A percentile compares a stretch with the other conserved stretches of the same genome.
phyloP scores from a whole-genome alignment of 1,140 invertebrate species.

The Laodelphax striatellus region DNA sequence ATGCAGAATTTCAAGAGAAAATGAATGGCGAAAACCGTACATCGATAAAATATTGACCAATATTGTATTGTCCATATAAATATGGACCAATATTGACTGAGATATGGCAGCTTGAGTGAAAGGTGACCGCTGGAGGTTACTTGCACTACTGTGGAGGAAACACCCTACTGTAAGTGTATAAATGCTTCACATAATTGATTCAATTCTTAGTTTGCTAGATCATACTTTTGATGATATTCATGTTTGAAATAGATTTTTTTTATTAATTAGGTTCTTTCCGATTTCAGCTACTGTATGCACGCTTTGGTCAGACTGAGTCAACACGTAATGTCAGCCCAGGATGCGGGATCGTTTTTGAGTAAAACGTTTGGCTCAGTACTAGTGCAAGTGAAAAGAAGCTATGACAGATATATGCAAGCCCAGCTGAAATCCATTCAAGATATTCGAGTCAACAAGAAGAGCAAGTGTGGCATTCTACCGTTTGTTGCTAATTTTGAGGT shows the following conservation, averaged over 20 bases:
- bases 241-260: constrained; percentile 6
- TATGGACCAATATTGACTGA: too few relatives aligned
- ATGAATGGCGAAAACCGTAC: too few relatives aligned
- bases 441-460: constrained; percentile 52
- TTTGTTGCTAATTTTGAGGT: constrained; percentile 85
- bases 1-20: too few relatives aligned
- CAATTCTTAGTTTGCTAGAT: not conserved
- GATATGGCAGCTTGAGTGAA: too few relatives aligned
- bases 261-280: too few relatives aligned
- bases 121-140: too few relatives aligned
- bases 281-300: constrained; percentile 79
- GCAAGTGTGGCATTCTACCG: constrained; percentile 83
- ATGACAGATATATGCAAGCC: constrained; percentile 85
- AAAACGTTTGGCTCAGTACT: constrained; percentile 80
- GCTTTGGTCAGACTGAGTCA: constrained; percentile 78
- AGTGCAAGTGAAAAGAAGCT: constrained; percentile 87
- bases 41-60: too few relatives aligned
- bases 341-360: constrained; percentile 81
- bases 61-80: too few relatives aligned
- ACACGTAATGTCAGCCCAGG: constrained; percentile 82
- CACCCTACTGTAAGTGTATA: too few relatives aligned
- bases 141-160: not conserved
- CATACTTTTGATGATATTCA: constrained; percentile 6
- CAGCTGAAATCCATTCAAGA: constrained; percentile 77
- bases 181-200: too few relatives aligned